Percentiles rank a stretch among this genome's conserved stretches.
Conservation (phyloP, 2,113 vertebrate genomes). For the Corvus moneduloides region DNA sequence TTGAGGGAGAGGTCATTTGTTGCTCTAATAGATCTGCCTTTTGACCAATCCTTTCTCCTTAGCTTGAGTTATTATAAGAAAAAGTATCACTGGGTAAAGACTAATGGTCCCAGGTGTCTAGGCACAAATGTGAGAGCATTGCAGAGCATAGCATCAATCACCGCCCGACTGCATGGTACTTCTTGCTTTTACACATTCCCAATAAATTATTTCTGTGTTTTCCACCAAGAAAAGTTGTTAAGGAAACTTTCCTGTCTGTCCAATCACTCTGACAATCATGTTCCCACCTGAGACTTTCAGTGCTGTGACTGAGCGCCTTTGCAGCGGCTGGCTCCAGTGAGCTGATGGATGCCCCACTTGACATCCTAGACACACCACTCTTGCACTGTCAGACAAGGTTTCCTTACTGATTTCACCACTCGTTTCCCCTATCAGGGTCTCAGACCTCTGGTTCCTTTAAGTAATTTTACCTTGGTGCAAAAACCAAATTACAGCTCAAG, state of each 20-base stretch:
- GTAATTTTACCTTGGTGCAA: neutral
- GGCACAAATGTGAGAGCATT: neutral
- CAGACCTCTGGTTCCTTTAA: neutral
- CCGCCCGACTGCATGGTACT: neutral
- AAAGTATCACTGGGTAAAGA: neutral
- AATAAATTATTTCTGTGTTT: neutral
- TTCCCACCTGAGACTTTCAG: neutral
- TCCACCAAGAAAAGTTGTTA: neutral
- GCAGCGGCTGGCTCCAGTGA: rapidly evolving
- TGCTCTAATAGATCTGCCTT: neutral
- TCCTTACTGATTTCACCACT: neutral
- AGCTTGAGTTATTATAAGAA: neutral
- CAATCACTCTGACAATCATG: neutral
- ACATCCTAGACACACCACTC: neutral
- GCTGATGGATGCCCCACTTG: too few relatives aligned
- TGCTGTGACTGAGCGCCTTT: neutral
- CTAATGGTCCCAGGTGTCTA: neutral
- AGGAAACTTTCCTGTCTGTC: neutral
- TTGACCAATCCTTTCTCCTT: neutral
- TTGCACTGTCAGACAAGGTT: neutral
- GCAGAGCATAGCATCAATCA: neutral
- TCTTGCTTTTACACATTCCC: neutral
- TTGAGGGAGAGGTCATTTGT: neutral
- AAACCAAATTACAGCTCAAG: neutral
- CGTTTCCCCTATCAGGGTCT: neutral